Evolutionary conservation across 2,888 invertebrate species (phyloP).

Genomic region (Alloscopus bannaensis): DNA sequence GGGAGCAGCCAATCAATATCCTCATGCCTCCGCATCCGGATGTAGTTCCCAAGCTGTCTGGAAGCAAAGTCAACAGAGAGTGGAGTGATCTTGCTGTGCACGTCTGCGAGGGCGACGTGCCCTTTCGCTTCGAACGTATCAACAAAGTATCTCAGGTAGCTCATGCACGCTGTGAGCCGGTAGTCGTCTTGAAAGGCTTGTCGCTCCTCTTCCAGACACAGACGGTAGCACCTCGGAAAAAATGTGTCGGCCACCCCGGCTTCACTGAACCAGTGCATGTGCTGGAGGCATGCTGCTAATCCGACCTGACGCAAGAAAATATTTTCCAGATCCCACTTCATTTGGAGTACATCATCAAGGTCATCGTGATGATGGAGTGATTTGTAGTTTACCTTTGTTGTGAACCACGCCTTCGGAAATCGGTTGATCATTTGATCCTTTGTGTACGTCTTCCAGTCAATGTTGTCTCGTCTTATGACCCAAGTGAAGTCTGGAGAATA

Average conservation of each 20-base stretch:
- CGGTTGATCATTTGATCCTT: slow-evolving; percentile 85
- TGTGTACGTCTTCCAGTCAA: slow-evolving; percentile 82
- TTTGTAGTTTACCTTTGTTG: slow-evolving; percentile 88
- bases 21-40: slow-evolving; percentile 78
- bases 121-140: slow-evolving; percentile 79
- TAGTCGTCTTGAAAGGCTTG: slow-evolving; percentile 92
- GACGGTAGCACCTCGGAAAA: slow-evolving; percentile 91
- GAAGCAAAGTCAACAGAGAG: slow-evolving; percentile 87
- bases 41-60: slow-evolving; percentile 84
- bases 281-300: slow-evolving; percentile 84
- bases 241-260: slow-evolving; percentile 86
- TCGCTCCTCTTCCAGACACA: slow-evolving; percentile 88
- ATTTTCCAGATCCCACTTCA: neutral
- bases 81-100: slow-evolving; percentile 64
- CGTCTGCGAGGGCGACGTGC: slow-evolving; percentile 76
- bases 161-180: slow-evolving; percentile 90
- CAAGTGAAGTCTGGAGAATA: slow-evolving; percentile 91
- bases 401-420: slow-evolving; percentile 90
- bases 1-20: slow-evolving; percentile 79
- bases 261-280: slow-evolving; percentile 91
- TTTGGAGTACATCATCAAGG: neutral
- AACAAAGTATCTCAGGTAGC: slow-evolving; percentile 87
- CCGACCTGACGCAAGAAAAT: slow-evolving; percentile 78
- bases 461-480: slow-evolving; percentile 90
- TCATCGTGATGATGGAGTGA: neutral